Evolutionary conservation across 2,113 vertebrate species (phyloP), one percentile per base, ranked within the genome.

Genomic region (Pandion haliaetus): DNA sequence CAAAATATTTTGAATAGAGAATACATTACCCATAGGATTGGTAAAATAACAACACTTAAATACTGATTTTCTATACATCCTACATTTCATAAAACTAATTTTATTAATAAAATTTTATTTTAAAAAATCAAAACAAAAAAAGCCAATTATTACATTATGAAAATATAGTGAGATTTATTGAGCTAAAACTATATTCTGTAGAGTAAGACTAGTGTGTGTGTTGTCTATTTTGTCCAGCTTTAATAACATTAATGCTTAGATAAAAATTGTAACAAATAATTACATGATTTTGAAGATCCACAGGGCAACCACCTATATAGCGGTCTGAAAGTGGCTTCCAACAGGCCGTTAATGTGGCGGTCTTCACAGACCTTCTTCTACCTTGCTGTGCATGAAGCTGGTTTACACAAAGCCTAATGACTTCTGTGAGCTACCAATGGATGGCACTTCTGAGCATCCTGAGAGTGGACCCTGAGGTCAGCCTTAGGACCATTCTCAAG

Each of bases 61-160:
- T 59, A 74, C 3, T 63, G 10, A 29, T 42, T 89, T 82, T 84
- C 45, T 77, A 42, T 57, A 42, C 8, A 80, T 3, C 42, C 28
- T 72, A 7, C 11, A 55, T 50, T 83, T 34, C 5, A 86, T 45
- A 52, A 63, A 61, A 29, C 11, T 2, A 23, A 12, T 50, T 77
- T 81, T 76, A 63, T 69, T 58, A 61, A 45, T 59, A 67, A 67
- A 65, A 57, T 12, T 1, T 34, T 38, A 47, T 31, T 38, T 69
- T 34, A 40, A 81, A 52, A 66, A 90, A 34, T n/a, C 8, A 36
- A 79, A 92, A 32, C 13, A 82, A 82, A 86, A 77, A 34, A 58
- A 50, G 1, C 21, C 0, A 0, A 52, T 47, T 59, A 69, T 25
- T 45, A 58, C 2, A 32, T 38, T 49, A 52, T 58, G 10, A 82